Base-by-base conservation (phyloP, 2,113 vertebrate species). In the Lepus europaeus region DNA sequence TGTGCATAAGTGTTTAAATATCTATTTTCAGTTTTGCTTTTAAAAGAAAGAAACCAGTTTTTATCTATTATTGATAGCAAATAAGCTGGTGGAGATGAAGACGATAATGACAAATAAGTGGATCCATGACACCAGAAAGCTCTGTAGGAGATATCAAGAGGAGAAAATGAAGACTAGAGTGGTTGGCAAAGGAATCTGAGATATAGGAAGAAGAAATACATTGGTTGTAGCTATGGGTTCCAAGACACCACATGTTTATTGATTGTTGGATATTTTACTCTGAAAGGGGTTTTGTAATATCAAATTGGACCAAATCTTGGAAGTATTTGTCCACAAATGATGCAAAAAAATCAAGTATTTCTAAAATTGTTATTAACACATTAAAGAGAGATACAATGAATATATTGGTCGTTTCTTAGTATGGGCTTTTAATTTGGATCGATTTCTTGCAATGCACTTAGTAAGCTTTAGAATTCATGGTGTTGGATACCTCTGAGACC, bases 371-470 rank as follows among this genome's bases (percentile, higher is more conserved):
- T 8, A 70, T 92, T 97, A 72, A 91, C 70, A 95, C 84, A 84
- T 87, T 87, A 96, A 93, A 92, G 25, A 94, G 70, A 53, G 31
- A 91, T 59, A 76, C 11, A 66, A 19, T 45, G 68, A 77, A 61
- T 33, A 69, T 25, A 87, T 66, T 96, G 89, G 79, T 90, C 87
- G 95, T 84, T 85, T 66, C 79, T 94, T 95, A 95, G 93, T 84
- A 93, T 33, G 74, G 39, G 20, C 86, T 96, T 97, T 96, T 96
- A 88, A 96, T 95, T 96, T 83, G 59, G 74, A 96, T 92, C 92
- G 90, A 84, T 91, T 96, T 97, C 94, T 86, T 95, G 82, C 53
- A 93, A 87, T 95, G 79, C 76, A 88, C 83, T 97, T 93, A 97
- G 83, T n/a, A 91, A 89, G 87, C 64, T 95, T 96, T 94, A 81